Evolutionary conservation across 2,888 invertebrate genomes (phyloP).

Genomic region (Watsonalla binaria): DNA sequence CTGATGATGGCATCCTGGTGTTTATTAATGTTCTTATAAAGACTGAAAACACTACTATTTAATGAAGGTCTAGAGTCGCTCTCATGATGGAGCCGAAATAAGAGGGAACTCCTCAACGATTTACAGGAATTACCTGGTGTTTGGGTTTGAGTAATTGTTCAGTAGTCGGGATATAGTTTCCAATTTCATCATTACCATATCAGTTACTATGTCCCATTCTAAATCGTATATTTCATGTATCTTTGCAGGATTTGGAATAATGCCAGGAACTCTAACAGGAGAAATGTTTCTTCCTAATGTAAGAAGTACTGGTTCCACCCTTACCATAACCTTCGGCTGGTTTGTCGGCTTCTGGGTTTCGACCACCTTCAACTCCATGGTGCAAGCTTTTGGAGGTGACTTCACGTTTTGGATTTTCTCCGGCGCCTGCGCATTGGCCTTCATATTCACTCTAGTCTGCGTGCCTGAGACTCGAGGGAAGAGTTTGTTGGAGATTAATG

Average conservation of each 20-base stretch:
- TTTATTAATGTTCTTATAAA: too few species aligned
- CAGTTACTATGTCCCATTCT: neutral
- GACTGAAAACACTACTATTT: too few species aligned
- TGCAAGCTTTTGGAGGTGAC: neutral
- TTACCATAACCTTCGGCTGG: slow-evolving; percentile 3
- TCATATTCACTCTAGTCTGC: slow-evolving; percentile 3
- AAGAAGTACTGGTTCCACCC: slow-evolving; percentile 2
- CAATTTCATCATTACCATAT: too few species aligned
- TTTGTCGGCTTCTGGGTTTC: slow-evolving; percentile 1
- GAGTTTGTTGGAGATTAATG: slow-evolving; percentile 5
- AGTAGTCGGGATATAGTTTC: too few species aligned
- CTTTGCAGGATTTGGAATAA: slow-evolving; percentile 5
- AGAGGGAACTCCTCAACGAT: too few species aligned
- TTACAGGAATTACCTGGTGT: too few species aligned
- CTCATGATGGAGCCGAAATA: too few species aligned
- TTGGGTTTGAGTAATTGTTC: too few species aligned
- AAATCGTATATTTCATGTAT: neutral
- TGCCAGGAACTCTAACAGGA: slow-evolving; percentile 4
- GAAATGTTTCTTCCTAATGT: slow-evolving; percentile 7
- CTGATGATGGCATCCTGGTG: too few species aligned
- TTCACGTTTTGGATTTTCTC: slow-evolving; percentile 8
- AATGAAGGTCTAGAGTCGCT: too few species aligned
- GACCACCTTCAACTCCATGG: slow-evolving; percentile 2
- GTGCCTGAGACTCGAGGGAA: slow-evolving; percentile 10
- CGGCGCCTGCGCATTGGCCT: slow-evolving; percentile 2